phyloP scores from a whole-genome alignment of 2,113 vertebrate species.

The Anser cygnoides region DNA sequence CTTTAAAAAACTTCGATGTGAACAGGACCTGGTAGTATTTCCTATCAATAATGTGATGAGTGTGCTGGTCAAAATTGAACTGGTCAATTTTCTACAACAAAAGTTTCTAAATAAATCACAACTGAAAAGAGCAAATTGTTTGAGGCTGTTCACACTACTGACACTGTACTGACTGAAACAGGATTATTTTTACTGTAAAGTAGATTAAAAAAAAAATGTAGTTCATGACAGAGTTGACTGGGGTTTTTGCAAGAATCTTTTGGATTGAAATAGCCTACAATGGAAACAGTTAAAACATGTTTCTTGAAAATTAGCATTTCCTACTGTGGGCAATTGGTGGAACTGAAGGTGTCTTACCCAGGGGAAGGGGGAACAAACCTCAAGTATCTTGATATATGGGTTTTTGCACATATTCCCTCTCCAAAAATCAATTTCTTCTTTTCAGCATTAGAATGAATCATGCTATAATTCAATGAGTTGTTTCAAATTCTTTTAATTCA shows the following conservation, averaged over 20 bases:
- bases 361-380: not conserved
- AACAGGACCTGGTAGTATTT: slow-evolving; percentile 56
- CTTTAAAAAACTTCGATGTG: slow-evolving; percentile 18
- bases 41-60: not conserved
- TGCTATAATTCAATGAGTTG: not conserved
- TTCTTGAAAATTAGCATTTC: not conserved
- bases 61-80: not conserved
- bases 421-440: slow-evolving; percentile 43
- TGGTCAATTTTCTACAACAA: not conserved
- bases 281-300: slow-evolving; percentile 32
- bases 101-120: not conserved
- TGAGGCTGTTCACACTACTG: not conserved
- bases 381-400: not conserved
- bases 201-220: not conserved
- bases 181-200: slow-evolving; percentile 2
- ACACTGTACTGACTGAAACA: not conserved
- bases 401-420: slow-evolving; percentile 4
- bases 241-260: not conserved
- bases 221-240: not conserved
- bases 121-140: not conserved
- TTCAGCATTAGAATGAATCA: slow-evolving; percentile 21
- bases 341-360: not conserved
- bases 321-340: not conserved
- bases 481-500: slow-evolving; percentile 28
- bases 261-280: not conserved